Percentiles rank a stretch among this genome's conserved stretches.
Conservation (phyloP, 2,113 vertebrate species). For the Elgaria multicarinata region DNA sequence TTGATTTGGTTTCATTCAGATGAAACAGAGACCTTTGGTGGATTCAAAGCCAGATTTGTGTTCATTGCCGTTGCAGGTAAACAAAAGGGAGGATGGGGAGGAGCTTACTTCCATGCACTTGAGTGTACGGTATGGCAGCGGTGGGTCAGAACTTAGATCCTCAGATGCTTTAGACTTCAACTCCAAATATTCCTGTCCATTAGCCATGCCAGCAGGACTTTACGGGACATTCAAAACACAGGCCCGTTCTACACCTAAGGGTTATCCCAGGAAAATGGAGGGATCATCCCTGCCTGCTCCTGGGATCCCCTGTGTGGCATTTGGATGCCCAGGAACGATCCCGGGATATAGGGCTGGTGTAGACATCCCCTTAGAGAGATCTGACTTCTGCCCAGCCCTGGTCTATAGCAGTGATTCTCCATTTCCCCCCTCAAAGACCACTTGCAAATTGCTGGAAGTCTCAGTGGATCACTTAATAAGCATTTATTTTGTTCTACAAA, state of each 20-base stretch:
- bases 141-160: background rate
- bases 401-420: background rate
- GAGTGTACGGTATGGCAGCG: background rate
- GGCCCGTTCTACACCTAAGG: too few relatives aligned
- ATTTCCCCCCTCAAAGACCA: background rate
- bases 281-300: too few relatives aligned
- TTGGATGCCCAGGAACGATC: too few relatives aligned
- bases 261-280: too few relatives aligned
- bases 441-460: background rate
- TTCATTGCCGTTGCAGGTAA: constrained; percentile 82
- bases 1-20: constrained; percentile 81
- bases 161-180: too few relatives aligned
- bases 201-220: too few relatives aligned
- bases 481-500: background rate
- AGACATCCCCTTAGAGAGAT: too few relatives aligned
- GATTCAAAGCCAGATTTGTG: constrained; percentile 78
- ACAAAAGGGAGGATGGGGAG: background rate
- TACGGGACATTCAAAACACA: too few relatives aligned
- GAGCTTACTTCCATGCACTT: background rate
- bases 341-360: too few relatives aligned
- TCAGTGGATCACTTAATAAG: background rate
- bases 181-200: too few relatives aligned
- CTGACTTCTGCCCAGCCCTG: background rate
- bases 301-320: too few relatives aligned
- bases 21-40: constrained; percentile 71